phyloP scores from a whole-genome alignment of 1,140 invertebrate species.

The Temnothorax nylanderi region DNA sequence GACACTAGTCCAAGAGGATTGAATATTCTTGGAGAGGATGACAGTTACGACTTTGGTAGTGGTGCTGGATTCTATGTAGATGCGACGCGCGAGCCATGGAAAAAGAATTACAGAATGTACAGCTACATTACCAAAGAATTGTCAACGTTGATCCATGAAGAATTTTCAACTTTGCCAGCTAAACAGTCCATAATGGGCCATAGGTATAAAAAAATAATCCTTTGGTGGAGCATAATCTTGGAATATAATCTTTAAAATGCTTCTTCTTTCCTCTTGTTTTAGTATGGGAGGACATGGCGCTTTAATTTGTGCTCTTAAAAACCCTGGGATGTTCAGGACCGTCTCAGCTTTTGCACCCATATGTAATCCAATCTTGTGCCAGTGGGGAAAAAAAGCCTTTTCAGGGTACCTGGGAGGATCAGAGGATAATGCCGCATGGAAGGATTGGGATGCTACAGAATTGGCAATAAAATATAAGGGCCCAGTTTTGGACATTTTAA shows the following conservation, averaged over 20 bases:
- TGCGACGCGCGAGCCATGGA: conserved; percentile 96
- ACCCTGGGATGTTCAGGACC: conserved; percentile 95
- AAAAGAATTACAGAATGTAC: conserved; percentile 98
- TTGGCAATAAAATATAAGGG: conserved; percentile 94
- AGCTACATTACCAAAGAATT: conserved; percentile 98
- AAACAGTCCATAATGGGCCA: conserved; percentile 95
- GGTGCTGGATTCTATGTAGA: conserved; percentile 99
- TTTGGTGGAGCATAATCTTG: conserved; percentile 6
- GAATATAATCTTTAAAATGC: conserved; percentile 2
- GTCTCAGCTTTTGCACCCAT: conserved; percentile 99
- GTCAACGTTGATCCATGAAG: conserved; percentile 90
- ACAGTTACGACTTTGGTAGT: conserved; percentile 97
- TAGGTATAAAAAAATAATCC: conserved; percentile 85
- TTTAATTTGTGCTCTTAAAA: conserved; percentile 95
- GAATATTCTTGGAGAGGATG: conserved; percentile 95
- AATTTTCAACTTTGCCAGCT: conserved; percentile 89
- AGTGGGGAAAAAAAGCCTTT: conserved; percentile 97
- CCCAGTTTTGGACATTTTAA: conserved; percentile 92
- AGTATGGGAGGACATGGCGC: conserved; percentile 99
- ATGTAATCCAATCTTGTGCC: conserved; percentile 93
- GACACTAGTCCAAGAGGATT: conserved; percentile 98
- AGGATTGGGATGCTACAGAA: conserved; percentile 95
- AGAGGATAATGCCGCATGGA: conserved; percentile 89
- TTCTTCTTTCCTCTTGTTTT: conserved; percentile 70
- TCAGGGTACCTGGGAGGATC: conserved; percentile 93